Conservation (phyloP, 2,797 vertebrate genomes). For the Siniperca scherzeri region DNA sequence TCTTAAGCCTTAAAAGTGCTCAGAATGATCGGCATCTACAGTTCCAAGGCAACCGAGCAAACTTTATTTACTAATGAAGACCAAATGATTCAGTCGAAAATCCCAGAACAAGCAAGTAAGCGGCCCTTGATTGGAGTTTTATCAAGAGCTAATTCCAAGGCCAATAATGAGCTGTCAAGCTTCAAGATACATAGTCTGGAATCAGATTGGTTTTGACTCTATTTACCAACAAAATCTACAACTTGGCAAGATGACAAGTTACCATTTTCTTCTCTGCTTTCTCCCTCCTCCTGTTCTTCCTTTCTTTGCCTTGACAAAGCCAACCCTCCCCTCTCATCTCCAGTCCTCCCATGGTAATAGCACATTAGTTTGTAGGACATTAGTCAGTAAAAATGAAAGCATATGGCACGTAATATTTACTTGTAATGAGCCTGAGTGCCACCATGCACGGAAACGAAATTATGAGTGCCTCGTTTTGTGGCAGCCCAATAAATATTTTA, state of each 20-base stretch:
- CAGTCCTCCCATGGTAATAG: conserved; percentile 49
- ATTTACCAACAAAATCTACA: not conserved
- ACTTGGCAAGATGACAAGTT: not conserved
- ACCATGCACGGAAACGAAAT: conserved; percentile 73
- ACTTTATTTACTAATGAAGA: not conserved
- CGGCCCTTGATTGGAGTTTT: not conserved
- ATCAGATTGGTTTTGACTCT: conserved; percentile 4
- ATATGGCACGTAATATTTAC: conserved; percentile 77
- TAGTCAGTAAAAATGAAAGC: conserved; percentile 75
- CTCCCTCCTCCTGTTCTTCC: conserved; percentile 4
- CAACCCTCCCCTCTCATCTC: conserved; percentile 48
- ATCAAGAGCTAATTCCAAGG: not conserved
- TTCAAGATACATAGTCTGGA: not conserved
- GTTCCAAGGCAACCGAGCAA: not conserved
- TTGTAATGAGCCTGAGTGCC: conserved; percentile 75
- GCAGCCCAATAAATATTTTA: conserved; percentile 78
- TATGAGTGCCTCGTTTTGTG: conserved; percentile 66
- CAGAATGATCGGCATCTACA: not conserved
- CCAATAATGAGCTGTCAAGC: not conserved
- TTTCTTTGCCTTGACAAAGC: conserved; percentile 39
- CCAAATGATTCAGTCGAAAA: not conserved
- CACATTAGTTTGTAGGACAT: conserved; percentile 67
- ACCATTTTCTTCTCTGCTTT: not conserved
- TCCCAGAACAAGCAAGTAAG: not conserved
- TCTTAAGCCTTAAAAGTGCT: too few species aligned